Percentiles rank a stretch among this genome's conserved stretches.
phyloP scores from a whole-genome alignment of 1,140 invertebrate genomes.

The Bombus affinis region DNA sequence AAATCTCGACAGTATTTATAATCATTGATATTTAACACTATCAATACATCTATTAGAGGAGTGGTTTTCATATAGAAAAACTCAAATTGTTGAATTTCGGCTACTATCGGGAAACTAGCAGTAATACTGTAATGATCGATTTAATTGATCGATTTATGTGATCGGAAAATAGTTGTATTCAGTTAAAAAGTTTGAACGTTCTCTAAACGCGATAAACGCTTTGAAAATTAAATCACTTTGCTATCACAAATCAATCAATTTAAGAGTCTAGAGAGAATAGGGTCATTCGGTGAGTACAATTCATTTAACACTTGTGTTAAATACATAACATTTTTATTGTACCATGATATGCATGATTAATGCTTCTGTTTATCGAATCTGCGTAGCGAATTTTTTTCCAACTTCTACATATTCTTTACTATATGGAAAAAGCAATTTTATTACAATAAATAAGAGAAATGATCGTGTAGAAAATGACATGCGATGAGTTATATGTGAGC shows the following conservation, averaged over 20 bases:
- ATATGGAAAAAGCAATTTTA: slow-evolving; percentile 31
- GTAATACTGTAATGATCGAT: neutral
- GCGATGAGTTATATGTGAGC: neutral
- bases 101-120: neutral
- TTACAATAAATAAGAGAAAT: slow-evolving; percentile 35
- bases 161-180: neutral
- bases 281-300: slow-evolving; percentile 9
- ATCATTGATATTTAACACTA: neutral
- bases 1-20: neutral
- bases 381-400: neutral
- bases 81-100: neutral
- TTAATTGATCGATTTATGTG: neutral
- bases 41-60: neutral
- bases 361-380: slow-evolving; percentile 9
- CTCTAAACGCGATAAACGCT: neutral
- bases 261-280: neutral
- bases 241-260: neutral
- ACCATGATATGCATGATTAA: slow-evolving; percentile 39
- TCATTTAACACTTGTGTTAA: slow-evolving; percentile 27
- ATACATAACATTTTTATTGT: slow-evolving; percentile 41
- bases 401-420: slow-evolving; percentile 12
- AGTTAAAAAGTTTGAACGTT: neutral
- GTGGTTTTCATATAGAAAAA: neutral
- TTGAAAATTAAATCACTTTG: neutral
- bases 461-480: neutral